These are phyloP conservation scores for Crotalus horridus DNA, from an alignment of 2,113 vertebrate genomes.

Conservation along the genomic window DNA sequence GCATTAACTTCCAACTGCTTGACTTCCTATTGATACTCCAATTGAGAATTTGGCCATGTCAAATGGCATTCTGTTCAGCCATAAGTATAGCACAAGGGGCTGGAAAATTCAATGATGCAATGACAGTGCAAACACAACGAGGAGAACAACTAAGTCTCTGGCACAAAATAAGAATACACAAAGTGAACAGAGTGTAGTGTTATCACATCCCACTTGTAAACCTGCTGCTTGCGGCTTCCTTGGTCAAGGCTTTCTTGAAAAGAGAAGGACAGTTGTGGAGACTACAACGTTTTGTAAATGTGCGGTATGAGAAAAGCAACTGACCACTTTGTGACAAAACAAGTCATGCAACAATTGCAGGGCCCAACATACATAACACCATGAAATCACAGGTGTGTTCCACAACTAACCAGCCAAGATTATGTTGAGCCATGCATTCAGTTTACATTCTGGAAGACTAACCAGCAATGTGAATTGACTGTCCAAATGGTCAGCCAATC, in stretches of 20 bases:
- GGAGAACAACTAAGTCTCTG: not conserved
- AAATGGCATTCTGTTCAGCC: not conserved
- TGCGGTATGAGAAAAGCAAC: not conserved
- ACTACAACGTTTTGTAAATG: not conserved
- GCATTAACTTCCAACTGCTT: slow-evolving; percentile 50
- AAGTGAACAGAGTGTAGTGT: not conserved
- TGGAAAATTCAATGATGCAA: not conserved
- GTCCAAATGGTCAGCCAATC: not conserved
- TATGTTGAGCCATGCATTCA: not conserved
- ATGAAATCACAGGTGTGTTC: not conserved
- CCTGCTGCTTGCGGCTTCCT: not conserved
- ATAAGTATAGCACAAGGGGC: not conserved
- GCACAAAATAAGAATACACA: not conserved
- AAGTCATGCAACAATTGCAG: not conserved
- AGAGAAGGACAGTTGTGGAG: not conserved
- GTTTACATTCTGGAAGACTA: not conserved
- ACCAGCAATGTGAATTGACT: not conserved
- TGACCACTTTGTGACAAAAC: not conserved
- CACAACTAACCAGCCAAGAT: not conserved
- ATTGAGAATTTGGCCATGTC: not conserved
- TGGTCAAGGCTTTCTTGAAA: not conserved
- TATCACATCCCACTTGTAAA: not conserved
- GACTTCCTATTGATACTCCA: not conserved
- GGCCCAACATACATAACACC: not conserved
- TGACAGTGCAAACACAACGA: not conserved